Percentiles rank a stretch among this genome's conserved stretches.
Conservation (phyloP, 1,140 invertebrate genomes). For the Caenorhabditis latens region DNA sequence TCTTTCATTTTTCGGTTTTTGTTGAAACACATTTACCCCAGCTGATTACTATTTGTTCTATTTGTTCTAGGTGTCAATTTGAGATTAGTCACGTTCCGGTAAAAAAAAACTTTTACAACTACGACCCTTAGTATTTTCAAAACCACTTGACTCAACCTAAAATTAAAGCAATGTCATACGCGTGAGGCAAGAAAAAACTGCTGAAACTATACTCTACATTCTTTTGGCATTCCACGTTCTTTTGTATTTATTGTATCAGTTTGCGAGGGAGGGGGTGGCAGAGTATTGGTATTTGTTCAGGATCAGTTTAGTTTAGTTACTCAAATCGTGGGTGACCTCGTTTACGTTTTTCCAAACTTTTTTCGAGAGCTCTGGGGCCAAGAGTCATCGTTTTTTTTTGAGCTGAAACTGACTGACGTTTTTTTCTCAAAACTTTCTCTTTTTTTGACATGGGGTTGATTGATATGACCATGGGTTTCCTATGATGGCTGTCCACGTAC, state of each 20-base stretch:
- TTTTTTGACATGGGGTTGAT: constrained; percentile 2
- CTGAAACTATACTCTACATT: constrained; percentile 40
- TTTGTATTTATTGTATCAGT: constrained; percentile 45
- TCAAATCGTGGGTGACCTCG: constrained; percentile 53
- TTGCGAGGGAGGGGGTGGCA: constrained; percentile 34
- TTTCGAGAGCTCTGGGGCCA: constrained; percentile 19
- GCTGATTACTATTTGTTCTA: constrained; percentile 45
- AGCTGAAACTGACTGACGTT: constrained; percentile 18
- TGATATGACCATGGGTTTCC: constrained; percentile 1
- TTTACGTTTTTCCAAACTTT: constrained; percentile 3
- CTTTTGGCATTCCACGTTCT: neutral
- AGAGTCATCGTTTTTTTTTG: constrained; percentile 19
- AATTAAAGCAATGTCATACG: neutral
- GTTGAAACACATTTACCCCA: constrained; percentile 50
- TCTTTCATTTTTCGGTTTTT: constrained; percentile 50
- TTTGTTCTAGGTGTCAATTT: constrained; percentile 49
- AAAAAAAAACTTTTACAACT: constrained; percentile 35
- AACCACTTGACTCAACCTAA: too few relatives aligned
- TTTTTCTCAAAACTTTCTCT: neutral
- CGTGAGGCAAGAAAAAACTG: neutral
- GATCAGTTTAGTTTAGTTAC: constrained; percentile 50
- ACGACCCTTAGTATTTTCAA: neutral
- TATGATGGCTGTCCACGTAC: constrained; percentile 18
- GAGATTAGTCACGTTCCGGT: constrained; percentile 52
- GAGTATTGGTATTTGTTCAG: constrained; percentile 51